These are phyloP conservation scores for Alviniconcha marisindica DNA, from an alignment of 1,140 invertebrate genomes.

Conservation along the genomic window DNA sequence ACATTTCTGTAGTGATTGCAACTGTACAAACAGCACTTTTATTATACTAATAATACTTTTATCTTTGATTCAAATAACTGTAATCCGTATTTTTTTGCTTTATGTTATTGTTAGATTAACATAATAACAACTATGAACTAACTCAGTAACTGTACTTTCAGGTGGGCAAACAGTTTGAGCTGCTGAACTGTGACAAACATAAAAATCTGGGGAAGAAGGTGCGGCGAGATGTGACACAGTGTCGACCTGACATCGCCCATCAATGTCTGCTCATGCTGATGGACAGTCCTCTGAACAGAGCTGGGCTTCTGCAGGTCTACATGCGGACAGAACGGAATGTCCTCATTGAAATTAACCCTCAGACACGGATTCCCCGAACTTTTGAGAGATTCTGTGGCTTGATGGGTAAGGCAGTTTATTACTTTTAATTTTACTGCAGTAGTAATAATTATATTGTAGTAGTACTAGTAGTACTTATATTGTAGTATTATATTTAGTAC, in stretches of 20 bases:
- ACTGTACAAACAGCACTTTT: no score
- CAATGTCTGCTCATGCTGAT: slow-evolving; percentile 97
- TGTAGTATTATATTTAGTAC: no score
- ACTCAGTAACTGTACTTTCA: slow-evolving; percentile 70
- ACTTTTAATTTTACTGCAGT: no score
- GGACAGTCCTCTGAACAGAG: slow-evolving; percentile 95
- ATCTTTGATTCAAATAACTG: no score
- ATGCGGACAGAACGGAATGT: slow-evolving; percentile 98
- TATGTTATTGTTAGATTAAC: no score
- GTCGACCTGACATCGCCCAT: slow-evolving; percentile 95
- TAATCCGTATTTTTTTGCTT: no score
- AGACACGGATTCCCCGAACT: slow-evolving; percentile 98
- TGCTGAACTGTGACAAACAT: slow-evolving; percentile 97
- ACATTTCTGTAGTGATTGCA: no score
- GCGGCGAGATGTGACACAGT: slow-evolving; percentile 88
- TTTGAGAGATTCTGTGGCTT: slow-evolving; percentile 98
- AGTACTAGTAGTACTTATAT: no score
- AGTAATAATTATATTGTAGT: no score
- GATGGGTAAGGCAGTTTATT: slow-evolving; percentile 89
- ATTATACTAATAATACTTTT: no score
- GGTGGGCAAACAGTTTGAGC: slow-evolving; percentile 91
- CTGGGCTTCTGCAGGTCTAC: slow-evolving; percentile 89
- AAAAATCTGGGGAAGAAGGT: slow-evolving; percentile 88
- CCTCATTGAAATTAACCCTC: slow-evolving; percentile 98
- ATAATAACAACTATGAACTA: no score